These are phyloP conservation scores for Tretioscincus oriximinensis DNA, from an alignment of 2,113 vertebrate species.

Conservation along the genomic window DNA sequence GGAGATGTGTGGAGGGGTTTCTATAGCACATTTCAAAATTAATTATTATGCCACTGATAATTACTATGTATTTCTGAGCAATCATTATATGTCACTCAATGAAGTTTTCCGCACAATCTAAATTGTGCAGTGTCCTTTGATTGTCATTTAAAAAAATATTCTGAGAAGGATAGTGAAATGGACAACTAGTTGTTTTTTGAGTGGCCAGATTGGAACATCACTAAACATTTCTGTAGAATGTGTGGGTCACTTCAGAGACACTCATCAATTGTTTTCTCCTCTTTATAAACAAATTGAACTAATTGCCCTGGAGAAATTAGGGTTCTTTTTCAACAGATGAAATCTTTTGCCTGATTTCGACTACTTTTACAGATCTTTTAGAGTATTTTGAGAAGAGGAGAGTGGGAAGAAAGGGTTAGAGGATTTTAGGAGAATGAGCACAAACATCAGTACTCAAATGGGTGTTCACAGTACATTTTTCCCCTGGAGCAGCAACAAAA, in stretches of 20 bases:
- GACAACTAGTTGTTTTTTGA: background rate
- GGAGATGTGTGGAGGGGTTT: background rate
- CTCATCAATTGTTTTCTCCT: background rate
- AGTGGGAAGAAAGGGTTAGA: slow-evolving; percentile 18
- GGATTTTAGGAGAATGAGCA: slow-evolving; percentile 66
- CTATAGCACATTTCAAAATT: background rate
- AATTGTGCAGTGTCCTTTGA: too few species aligned
- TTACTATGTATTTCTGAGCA: background rate
- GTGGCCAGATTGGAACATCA: background rate
- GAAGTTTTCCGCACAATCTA: background rate
- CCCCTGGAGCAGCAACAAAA: slow-evolving; percentile 79
- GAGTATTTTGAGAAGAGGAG: background rate
- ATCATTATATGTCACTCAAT: background rate
- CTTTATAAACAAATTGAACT: background rate
- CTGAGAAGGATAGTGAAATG: background rate
- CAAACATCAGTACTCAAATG: slow-evolving; percentile 73
- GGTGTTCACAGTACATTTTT: slow-evolving; percentile 78
- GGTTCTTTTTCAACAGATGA: background rate
- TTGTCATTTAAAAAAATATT: background rate
- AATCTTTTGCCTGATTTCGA: background rate
- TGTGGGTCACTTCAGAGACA: background rate
- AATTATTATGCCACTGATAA: background rate
- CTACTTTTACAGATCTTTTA: background rate
- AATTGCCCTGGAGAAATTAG: background rate
- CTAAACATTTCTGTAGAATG: background rate